Evolutionary conservation across 2,888 invertebrate species (phyloP).

Genomic region (Diadegma fenestrale): DNA sequence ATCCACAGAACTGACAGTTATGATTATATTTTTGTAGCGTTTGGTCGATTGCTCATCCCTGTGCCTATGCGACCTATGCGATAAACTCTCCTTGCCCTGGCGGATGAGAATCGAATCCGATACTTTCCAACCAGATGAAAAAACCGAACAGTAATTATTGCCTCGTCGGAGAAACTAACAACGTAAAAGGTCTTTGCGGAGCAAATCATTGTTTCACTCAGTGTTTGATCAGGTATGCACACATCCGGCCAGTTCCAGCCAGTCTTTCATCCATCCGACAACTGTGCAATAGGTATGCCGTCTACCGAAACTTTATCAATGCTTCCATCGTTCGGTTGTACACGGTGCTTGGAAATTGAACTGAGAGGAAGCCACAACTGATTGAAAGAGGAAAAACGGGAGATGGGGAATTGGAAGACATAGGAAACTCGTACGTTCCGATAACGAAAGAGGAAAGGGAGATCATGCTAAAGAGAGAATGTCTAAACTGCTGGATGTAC

Average conservation of each 20-base stretch:
- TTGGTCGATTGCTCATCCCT: not conserved
- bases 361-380: constrained; percentile 55
- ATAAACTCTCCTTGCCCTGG: not conserved
- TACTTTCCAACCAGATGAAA: not conserved
- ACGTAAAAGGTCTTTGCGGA: constrained; percentile 27
- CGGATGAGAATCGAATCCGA: not conserved
- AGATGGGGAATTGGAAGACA: constrained; percentile 40
- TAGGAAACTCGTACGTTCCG: constrained; percentile 56
- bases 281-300: constrained; percentile 38
- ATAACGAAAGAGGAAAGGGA: constrained; percentile 43
- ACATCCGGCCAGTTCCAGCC: constrained; percentile 49
- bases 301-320: constrained; percentile 21
- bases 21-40: not conserved
- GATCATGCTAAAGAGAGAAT: constrained; percentile 54
- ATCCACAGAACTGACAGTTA: no score
- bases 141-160: not conserved
- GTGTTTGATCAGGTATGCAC: constrained; percentile 4
- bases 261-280: constrained; percentile 39
- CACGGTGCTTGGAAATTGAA: constrained; percentile 59
- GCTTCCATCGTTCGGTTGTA: constrained; percentile 62
- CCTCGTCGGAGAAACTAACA: constrained; percentile 21
- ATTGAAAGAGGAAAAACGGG: constrained; percentile 49
- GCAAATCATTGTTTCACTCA: constrained; percentile 41
- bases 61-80: not conserved
- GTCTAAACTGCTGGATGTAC: constrained; percentile 27